Percentiles rank a stretch among this genome's conserved stretches.
Conservation (phyloP, 2,797 vertebrate species). For the Gadopsis bispinosus region DNA sequence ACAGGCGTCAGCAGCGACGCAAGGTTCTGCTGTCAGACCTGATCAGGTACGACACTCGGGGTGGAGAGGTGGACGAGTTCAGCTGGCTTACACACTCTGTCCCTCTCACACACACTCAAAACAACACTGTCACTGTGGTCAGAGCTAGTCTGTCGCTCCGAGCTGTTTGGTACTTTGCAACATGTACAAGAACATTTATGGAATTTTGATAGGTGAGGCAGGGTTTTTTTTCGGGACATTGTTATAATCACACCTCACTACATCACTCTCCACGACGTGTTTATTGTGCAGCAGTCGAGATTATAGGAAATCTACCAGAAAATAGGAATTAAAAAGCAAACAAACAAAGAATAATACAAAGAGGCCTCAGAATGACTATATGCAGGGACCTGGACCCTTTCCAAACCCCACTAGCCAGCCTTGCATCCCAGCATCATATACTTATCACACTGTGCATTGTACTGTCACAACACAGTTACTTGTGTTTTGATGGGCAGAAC, state of each 20-base stretch:
- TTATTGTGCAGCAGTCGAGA: neutral
- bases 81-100: slow-evolving; percentile 17
- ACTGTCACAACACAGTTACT: neutral
- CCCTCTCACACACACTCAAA: slow-evolving; percentile 1
- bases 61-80: slow-evolving; percentile 56
- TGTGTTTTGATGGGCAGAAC: no score
- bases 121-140: slow-evolving; percentile 42
- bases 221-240: neutral
- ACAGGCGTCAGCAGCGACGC: slow-evolving; percentile 61
- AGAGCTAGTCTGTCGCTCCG: slow-evolving; percentile 9
- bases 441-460: no score
- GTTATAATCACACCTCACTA: slow-evolving; percentile 5
- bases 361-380: neutral
- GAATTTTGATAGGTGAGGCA: slow-evolving; percentile 9
- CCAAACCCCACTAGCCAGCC: neutral
- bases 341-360: neutral
- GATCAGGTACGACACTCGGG: slow-evolving; percentile 43
- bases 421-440: no score
- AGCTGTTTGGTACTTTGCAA: slow-evolving; percentile 38
- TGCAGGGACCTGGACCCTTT: neutral
- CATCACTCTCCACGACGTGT: neutral
- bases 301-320: neutral
- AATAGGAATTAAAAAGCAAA: neutral
- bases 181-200: neutral
- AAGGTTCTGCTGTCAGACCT: slow-evolving; percentile 59